Percentiles rank a stretch among this genome's conserved stretches.
These are phyloP conservation scores for Ormyrus pomaceus DNA, from an alignment of 2,888 invertebrate species.

Conservation along the genomic window DNA sequence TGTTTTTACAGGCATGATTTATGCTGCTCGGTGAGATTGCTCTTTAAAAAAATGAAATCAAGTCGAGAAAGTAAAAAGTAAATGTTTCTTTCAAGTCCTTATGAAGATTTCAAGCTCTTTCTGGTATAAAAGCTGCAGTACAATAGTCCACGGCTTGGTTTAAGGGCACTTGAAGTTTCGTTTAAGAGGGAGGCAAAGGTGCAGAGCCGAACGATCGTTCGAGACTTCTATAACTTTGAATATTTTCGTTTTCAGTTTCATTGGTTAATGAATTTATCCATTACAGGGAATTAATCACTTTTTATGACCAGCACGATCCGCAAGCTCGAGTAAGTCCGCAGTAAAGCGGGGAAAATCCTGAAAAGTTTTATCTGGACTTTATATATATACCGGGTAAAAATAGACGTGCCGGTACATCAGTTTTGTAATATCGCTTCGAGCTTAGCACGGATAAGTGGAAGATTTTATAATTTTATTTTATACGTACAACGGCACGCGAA, in stretches of 20 bases:
- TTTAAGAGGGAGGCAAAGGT: conserved; percentile 18
- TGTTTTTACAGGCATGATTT: too few species aligned
- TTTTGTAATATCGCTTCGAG: conserved; percentile 1
- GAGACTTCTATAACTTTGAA: not conserved
- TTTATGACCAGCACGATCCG: not conserved
- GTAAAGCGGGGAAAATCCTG: not conserved
- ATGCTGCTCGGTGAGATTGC: too few species aligned
- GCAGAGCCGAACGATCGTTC: conserved; percentile 12
- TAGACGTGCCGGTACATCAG: not conserved
- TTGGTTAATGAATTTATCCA: conserved; percentile 48
- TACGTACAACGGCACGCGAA: too few species aligned
- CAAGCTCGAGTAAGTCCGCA: not conserved
- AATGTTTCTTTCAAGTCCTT: too few species aligned
- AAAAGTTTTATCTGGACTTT: conserved; percentile 12
- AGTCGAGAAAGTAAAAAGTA: too few species aligned
- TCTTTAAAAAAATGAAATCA: too few species aligned
- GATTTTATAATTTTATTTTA: conserved; percentile 14
- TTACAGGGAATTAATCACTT: conserved; percentile 42
- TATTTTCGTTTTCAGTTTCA: not conserved
- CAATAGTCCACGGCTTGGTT: not conserved
- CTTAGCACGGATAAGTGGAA: conserved; percentile 15
- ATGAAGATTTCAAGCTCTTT: too few species aligned
- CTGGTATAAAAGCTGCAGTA: too few species aligned
- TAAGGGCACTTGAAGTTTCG: not conserved
- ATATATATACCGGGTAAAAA: not conserved